phyloP scores from a whole-genome alignment of 2,113 vertebrate species.

The Ursus arctos region DNA sequence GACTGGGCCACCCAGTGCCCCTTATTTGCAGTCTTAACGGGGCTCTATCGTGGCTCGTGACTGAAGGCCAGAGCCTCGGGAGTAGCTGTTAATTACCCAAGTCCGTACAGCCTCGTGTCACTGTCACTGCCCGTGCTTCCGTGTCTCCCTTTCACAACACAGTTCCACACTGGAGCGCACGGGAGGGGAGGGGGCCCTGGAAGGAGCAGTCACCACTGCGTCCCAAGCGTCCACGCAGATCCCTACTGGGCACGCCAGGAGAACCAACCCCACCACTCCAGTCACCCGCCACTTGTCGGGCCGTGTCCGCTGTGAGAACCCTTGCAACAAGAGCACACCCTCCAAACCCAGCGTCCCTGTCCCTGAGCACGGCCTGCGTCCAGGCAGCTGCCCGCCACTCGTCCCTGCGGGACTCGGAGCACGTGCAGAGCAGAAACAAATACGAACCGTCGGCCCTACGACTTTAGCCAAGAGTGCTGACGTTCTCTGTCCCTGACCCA shows the following conservation, averaged over 20 bases:
- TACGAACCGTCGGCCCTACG: fast-evolving
- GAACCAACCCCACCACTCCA: background rate
- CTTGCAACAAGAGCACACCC: no score
- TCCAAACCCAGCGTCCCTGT: no score
- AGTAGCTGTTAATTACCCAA: no score
- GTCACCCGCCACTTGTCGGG: no score
- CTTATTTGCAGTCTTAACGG: no score
- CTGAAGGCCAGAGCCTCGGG: no score
- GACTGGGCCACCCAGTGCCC: no score
- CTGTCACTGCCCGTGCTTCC: background rate
- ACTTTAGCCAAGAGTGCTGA: background rate
- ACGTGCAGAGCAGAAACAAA: background rate
- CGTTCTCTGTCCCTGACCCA: background rate
- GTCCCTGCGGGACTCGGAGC: background rate
- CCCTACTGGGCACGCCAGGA: background rate
- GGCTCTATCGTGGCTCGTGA: no score
- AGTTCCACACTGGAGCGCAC: background rate
- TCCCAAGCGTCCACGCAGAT: background rate
- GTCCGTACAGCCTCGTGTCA: no score
- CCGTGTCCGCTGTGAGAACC: no score
- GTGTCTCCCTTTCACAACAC: background rate
- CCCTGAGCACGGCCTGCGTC: no score
- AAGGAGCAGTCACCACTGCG: background rate
- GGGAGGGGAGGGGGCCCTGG: background rate
- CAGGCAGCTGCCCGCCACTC: fast-evolving